Percentiles rank a stretch among this genome's conserved stretches.
phyloP scores from a whole-genome alignment of 64 coral and sea anemone genomes.

The Exaiptasia diaphana region DNA sequence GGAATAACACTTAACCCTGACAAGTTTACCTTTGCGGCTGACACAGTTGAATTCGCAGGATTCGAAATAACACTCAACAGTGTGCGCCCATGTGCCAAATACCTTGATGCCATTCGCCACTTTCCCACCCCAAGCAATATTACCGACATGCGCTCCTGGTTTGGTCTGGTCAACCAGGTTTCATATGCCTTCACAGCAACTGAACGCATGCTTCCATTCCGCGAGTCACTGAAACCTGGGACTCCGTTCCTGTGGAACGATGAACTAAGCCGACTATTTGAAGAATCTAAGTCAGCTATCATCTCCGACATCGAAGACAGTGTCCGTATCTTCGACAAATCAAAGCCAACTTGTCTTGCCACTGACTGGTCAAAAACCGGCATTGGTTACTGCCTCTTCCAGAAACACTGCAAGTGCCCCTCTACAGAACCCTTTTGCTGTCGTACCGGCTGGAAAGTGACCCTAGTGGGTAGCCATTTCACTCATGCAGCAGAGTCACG shows the following conservation, averaged over 20 bases:
- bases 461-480: conserved; percentile 47
- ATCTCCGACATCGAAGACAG: conserved; percentile 57
- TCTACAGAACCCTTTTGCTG: conserved; percentile 38
- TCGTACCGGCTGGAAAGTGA: conserved; percentile 40
- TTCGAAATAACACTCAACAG: conserved; percentile 39
- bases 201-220: conserved; percentile 36
- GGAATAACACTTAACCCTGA: not conserved
- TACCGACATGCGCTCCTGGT: conserved; percentile 48
- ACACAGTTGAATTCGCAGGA: conserved; percentile 40
- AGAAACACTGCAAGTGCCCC: conserved; percentile 46
- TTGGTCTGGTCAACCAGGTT: conserved; percentile 50
- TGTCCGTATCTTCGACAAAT: conserved; percentile 56
- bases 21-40: not conserved
- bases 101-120: conserved; percentile 37
- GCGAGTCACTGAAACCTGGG: conserved; percentile 28
- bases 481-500: conserved; percentile 45
- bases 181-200: conserved; percentile 36
- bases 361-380: conserved; percentile 37
- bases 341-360: conserved; percentile 46
- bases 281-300: conserved; percentile 33
- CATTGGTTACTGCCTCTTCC: conserved; percentile 53
- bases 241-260: conserved; percentile 22
- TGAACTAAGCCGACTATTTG: conserved; percentile 30
- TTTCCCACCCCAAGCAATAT: conserved; percentile 37
- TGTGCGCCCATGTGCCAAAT: conserved; percentile 37